These are phyloP conservation scores for Euclidia mi DNA, from an alignment of 2,888 invertebrate species.

Conservation along the genomic window DNA sequence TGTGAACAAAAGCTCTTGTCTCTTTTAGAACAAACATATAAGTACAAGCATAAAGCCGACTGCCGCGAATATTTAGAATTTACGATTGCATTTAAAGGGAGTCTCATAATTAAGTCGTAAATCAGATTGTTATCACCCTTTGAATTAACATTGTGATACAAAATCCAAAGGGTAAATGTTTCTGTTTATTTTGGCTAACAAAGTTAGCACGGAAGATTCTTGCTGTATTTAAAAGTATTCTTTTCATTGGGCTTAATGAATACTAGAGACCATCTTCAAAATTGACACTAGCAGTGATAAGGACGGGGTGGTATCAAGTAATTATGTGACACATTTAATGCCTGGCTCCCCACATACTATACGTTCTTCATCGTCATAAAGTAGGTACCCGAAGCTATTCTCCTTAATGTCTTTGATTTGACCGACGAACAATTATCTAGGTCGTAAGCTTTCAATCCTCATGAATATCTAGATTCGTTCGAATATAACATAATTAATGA, in stretches of 20 bases:
- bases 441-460: background rate
- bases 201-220: background rate
- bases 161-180: slow-evolving; percentile 37
- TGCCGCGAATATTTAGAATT: slow-evolving; percentile 29
- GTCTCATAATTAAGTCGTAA: slow-evolving; percentile 53
- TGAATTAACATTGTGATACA: slow-evolving; percentile 43
- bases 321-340: too few relatives aligned
- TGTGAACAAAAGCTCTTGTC: slow-evolving; percentile 30
- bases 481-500: slow-evolving; percentile 1
- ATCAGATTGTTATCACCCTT: slow-evolving; percentile 50
- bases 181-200: slow-evolving; percentile 28
- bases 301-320: too few relatives aligned
- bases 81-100: slow-evolving; percentile 47
- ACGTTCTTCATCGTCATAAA: too few relatives aligned
- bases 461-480: background rate
- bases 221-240: too few relatives aligned
- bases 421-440: too few relatives aligned
- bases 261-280: too few relatives aligned
- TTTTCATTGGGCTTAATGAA: too few relatives aligned
- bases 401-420: too few relatives aligned
- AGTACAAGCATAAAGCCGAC: slow-evolving; percentile 3
- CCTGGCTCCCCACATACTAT: too few relatives aligned
- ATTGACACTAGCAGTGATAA: too few relatives aligned
- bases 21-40: slow-evolving; percentile 19
- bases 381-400: too few relatives aligned